Evolutionary conservation across 35 echinoderm and acorn worm species (phyloP), one percentile per base, ranked within the genome.

Genomic region (Lytechinus pictus): DNA sequence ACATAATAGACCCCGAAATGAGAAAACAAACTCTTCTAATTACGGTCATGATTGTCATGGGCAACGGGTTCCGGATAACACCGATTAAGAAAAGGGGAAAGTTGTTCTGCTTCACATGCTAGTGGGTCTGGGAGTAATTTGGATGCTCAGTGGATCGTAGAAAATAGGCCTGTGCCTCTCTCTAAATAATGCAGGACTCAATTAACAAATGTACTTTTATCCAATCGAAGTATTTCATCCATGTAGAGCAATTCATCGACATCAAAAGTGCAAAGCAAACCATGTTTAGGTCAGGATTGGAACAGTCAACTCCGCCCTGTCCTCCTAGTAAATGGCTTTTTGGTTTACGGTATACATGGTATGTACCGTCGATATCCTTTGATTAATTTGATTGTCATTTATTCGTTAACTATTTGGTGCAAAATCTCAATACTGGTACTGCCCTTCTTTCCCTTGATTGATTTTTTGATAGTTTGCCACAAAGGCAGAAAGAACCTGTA

Each of bases 131-230:
- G 66, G 66, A 5, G 1, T 79, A 79, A 79, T 79, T 79, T 79
- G 66, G n/a, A 79, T 79, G 66, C 21, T 16, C 66, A 79, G 6
- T 79, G 16, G 19, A 5, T 79, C 66, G 66, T 79, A 79, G 66
- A n/a, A 79, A 79, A 24, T 79, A n/a, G 8, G 19, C 66, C 19
- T n/a, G 66, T n/a, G 66, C 14, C 66, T 19, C 66, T 79, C 66
- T 24, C 4, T 79, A 79, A 79, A 79, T n/a, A 79, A 79, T 79
- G 19, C 66, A 79, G 66, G 66, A 79, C 66, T 79, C 66, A 79
- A 79, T 79, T 79, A 79, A 79, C 19, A 79, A 79, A 79, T 79
- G 66, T 79, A 79, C 66, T 79, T 79, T 79, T 79, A 79, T 79
- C 66, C 19, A 24, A 79, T n/a, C 4, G 16, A 79, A 79, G 66